Evolutionary conservation across 2,797 vertebrate genomes (phyloP).

Genomic region (Alouatta caraya): DNA sequence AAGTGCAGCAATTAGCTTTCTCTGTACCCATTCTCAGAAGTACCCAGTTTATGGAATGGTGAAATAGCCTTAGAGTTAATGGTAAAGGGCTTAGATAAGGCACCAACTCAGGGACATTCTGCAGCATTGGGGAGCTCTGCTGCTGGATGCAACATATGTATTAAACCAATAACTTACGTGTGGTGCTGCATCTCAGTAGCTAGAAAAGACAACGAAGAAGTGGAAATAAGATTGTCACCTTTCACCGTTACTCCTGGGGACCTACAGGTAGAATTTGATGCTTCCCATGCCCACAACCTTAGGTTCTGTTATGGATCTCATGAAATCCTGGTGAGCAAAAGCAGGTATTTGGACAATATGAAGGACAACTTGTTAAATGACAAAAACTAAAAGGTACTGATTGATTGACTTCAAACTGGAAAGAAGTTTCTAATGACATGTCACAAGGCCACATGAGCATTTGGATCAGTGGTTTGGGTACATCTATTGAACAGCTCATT

Average conservation of each 20-base stretch:
- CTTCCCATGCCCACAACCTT: not conserved
- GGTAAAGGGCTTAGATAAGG: not conserved
- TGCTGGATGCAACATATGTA: not conserved
- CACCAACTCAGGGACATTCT: not conserved
- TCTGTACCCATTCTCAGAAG: not conserved
- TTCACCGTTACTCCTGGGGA: not conserved
- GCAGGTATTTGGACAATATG: not conserved
- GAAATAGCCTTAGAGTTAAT: not conserved
- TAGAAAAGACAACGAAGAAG: not conserved
- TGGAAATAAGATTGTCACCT: not conserved
- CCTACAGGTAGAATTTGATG: not conserved
- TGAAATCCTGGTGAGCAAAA: not conserved
- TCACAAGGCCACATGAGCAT: not conserved
- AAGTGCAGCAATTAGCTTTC: not conserved
- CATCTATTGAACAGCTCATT: not conserved
- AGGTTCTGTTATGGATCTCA: not conserved
- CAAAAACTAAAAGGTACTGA: not conserved
- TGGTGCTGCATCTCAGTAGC: not conserved
- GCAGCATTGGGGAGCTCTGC: not conserved
- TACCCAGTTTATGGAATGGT: not conserved
- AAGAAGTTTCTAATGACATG: not conserved
- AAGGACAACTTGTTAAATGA: not conserved
- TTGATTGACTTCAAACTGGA: not conserved
- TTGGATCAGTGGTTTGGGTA: not conserved
- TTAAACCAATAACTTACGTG: not conserved